Evolutionary conservation across 2,113 vertebrate genomes (phyloP).

Genomic region (Ochotona princeps): DNA sequence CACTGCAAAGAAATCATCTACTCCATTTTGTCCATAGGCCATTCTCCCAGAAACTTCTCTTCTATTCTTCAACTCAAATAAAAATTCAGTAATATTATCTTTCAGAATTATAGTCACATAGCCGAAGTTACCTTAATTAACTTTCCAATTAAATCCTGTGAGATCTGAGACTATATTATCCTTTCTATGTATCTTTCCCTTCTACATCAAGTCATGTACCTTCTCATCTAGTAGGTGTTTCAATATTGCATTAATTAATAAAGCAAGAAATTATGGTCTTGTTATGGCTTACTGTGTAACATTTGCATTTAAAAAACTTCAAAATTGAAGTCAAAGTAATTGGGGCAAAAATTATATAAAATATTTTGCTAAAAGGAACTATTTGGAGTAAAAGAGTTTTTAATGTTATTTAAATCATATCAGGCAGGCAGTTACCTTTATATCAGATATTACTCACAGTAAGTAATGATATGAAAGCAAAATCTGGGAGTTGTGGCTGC

Average conservation of each 20-base stretch:
- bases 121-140: not conserved
- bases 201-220: not conserved
- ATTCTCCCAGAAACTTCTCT: not conserved
- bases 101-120: not conserved
- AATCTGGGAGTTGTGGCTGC: not conserved
- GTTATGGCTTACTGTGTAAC: not conserved
- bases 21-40: not conserved
- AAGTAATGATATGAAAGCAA: not conserved
- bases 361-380: not conserved
- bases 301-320: slow-evolving; percentile 2
- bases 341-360: not conserved
- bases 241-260: not conserved
- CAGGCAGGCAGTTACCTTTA: not conserved
- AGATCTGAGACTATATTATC: not conserved
- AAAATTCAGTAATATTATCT: not conserved
- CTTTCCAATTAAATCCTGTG: not conserved
- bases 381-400: not conserved
- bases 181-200: not conserved
- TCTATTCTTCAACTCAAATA: not conserved
- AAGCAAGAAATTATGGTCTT: not conserved
- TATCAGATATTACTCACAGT: not conserved
- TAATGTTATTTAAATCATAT: not conserved
- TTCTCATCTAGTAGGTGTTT: not conserved
- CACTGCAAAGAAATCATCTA: not conserved
- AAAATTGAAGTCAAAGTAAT: not conserved